phyloP scores from a whole-genome alignment of 2,113 vertebrate genomes.

The Chamaea fasciata region DNA sequence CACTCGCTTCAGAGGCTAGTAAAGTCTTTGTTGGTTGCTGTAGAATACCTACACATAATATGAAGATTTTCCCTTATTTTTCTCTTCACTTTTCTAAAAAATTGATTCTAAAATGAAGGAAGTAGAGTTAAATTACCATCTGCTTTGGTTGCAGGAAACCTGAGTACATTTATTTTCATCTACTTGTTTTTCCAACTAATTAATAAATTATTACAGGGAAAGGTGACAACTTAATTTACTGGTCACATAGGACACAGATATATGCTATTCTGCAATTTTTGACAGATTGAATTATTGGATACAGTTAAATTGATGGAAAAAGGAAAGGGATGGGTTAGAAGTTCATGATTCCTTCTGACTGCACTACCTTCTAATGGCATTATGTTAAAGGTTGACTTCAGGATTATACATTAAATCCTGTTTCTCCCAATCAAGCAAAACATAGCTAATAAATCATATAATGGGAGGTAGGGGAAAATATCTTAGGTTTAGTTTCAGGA shows the following conservation, averaged over 20 bases:
- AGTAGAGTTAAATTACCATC: not conserved
- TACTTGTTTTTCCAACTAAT: conserved; percentile 11
- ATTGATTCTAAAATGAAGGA: not conserved
- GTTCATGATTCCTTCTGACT: conserved; percentile 18
- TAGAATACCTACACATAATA: not conserved
- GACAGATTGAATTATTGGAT: not conserved
- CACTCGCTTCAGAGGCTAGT: not conserved
- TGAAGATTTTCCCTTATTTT: not conserved
- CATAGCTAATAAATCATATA: not conserved
- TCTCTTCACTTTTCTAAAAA: not conserved
- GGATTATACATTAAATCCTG: not conserved
- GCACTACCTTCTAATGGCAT: not conserved
- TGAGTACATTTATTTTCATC: conserved; percentile 4
- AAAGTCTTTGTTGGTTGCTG: not conserved
- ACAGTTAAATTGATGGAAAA: not conserved
- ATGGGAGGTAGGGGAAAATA: not conserved
- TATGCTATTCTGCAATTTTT: not conserved
- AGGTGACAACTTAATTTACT: not conserved
- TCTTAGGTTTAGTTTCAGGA: not conserved
- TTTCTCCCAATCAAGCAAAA: not conserved
- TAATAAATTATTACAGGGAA: conserved; percentile 12
- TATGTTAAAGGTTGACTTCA: not conserved
- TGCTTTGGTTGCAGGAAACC: not conserved
- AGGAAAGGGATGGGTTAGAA: not conserved
- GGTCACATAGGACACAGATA: not conserved